Percentiles rank a stretch among this genome's conserved stretches.
These are phyloP conservation scores for Himalopsyche tibetana DNA, from an alignment of 2,888 invertebrate species.

Conservation along the genomic window DNA sequence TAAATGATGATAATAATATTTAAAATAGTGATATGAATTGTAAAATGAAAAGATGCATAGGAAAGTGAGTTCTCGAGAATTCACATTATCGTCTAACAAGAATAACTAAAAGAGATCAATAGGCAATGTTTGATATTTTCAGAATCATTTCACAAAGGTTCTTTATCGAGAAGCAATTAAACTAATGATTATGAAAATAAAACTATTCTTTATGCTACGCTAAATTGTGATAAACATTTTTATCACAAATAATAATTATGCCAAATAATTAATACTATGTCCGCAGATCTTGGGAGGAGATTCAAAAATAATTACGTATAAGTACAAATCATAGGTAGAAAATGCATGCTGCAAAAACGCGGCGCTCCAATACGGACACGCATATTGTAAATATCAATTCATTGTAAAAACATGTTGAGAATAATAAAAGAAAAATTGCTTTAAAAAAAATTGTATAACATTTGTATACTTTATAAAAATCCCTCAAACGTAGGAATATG, in stretches of 20 bases:
- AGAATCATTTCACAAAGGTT: constrained; percentile 43
- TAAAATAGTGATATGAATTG: constrained; percentile 5
- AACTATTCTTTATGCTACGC: constrained; percentile 24
- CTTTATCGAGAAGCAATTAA: constrained; percentile 21
- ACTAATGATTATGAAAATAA: constrained; percentile 43
- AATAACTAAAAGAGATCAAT: constrained; percentile 37
- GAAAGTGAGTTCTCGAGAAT: constrained; percentile 38
- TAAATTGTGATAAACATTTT: constrained; percentile 37
- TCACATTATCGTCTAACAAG: constrained; percentile 19
- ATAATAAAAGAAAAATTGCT: constrained; percentile 11
- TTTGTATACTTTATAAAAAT: constrained; percentile 56
- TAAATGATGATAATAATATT: neutral
- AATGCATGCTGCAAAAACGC: constrained; percentile 40
- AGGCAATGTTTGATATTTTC: constrained; percentile 39
- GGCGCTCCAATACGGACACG: constrained; percentile 15
- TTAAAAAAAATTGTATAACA: constrained; percentile 26
- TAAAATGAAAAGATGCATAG: constrained; percentile 37
- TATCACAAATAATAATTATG: constrained; percentile 29
- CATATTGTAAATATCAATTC: constrained; percentile 28
- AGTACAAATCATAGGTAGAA: constrained; percentile 37
- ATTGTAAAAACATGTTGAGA: constrained; percentile 8
- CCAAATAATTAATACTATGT: constrained; percentile 32
- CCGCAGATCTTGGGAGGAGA: constrained; percentile 36
- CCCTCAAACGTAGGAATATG: constrained; percentile 63
- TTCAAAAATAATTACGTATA: constrained; percentile 37